These are phyloP conservation scores for Drosophila affinis DNA, from an alignment of 2,888 invertebrate species.

Conservation along the genomic window DNA sequence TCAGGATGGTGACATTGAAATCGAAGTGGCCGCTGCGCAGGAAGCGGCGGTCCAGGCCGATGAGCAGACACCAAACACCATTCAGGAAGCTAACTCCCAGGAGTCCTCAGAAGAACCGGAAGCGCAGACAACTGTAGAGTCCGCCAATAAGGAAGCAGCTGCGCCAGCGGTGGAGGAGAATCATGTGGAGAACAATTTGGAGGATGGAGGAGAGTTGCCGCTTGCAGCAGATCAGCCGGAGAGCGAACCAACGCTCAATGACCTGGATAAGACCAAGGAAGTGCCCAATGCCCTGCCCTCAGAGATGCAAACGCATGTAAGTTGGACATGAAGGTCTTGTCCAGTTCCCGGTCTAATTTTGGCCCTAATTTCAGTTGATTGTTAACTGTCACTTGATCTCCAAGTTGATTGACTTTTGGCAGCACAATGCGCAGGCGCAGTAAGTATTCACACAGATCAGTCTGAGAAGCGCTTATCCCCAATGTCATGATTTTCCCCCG, in stretches of 20 bases:
- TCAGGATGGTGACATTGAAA: conserved; percentile 29
- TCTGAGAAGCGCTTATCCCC: neutral
- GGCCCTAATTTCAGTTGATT: conserved; percentile 86
- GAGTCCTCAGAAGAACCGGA: conserved; percentile 1
- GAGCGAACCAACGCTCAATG: conserved; percentile 42
- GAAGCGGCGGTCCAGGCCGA: conserved; percentile 33
- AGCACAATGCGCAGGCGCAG: conserved; percentile 91
- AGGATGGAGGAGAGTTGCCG: conserved; percentile 7
- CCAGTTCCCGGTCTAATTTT: conserved; percentile 3
- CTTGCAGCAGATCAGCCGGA: conserved; percentile 18
- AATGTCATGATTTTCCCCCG: neutral
- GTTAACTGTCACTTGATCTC: conserved; percentile 91
- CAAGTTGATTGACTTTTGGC: conserved; percentile 92
- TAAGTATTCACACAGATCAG: conserved; percentile 84
- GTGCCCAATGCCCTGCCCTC: conserved; percentile 73
- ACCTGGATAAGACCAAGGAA: conserved; percentile 66
- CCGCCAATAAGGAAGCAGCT: conserved; percentile 8
- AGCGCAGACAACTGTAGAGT: conserved; percentile 24
- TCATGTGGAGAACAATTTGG: conserved; percentile 37
- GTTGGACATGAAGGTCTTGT: conserved; percentile 45
- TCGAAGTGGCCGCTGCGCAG: conserved; percentile 33
- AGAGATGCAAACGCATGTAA: conserved; percentile 86
- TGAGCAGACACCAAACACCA: conserved; percentile 2
- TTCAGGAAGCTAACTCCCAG: neutral
- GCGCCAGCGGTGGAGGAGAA: conserved; percentile 33